Base-by-base conservation (phyloP, 2,888 invertebrate genomes). In the Conus canariensis region DNA sequence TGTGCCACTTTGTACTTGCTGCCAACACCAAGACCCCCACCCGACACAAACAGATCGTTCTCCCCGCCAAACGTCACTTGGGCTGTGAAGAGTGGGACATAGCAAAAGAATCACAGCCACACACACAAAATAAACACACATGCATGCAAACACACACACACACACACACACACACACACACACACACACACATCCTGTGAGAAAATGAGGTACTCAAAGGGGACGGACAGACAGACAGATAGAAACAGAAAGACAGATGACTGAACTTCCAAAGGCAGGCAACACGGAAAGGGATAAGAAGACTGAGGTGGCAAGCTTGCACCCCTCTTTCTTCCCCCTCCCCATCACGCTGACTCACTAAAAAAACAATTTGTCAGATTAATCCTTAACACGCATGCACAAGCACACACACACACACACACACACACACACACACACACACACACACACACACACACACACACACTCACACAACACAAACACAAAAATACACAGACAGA, bases 11-110 rank as follows among this genome's bases (percentile, higher is more conserved):
- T 90, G 90, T 93, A 94, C 59, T 90, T 85, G 10, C 92, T 94
- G 70, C 83, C 64, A 25, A 93, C 91, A 19, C 93, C 93, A 56
- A 93, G 91, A 12, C 94, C 93, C 56, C 94, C 93, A 6, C 91
- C 91, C 30, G 74, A 70, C 70, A 92, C 82, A 4, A 60, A 85
- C 74, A 92, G 80, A n/a, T 90, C 45, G 1, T 90, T 90, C 0
- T 10, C 14, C 19, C 16, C 4, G 80, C 80, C 45, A 45, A 45
- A 88, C 60, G 59, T 59, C 60, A 82, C 80, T 19, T 88, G 77
- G 25, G 80, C 88, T 88, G 80, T 30, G n/a, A 30, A n/a, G 10
- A 19, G n/a, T 45, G 45, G 45, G 45, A 45, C 45, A 45, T 4
- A 45, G 45, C 45, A 22, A n/a, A 56, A 9, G 22, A 30, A 12